These are phyloP conservation scores for Helicoverpa assulta DNA, from an alignment of 2,888 invertebrate species.

Conservation along the genomic window DNA sequence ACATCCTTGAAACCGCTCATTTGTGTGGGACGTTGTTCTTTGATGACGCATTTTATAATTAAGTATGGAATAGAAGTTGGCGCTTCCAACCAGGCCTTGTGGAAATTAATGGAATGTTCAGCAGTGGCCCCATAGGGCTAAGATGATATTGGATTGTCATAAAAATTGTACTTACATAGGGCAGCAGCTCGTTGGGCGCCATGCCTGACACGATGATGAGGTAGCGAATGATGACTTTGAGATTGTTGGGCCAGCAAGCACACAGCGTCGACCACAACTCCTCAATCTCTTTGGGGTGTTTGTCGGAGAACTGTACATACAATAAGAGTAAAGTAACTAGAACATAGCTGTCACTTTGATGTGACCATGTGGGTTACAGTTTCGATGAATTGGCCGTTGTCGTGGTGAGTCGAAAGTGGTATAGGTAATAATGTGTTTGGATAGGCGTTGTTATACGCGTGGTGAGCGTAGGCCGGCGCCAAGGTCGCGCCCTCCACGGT, in stretches of 20 bases:
- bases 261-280: conserved; percentile 99
- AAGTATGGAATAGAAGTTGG: too few relatives aligned
- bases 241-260: conserved; percentile 98
- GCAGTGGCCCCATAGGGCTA: too few relatives aligned
- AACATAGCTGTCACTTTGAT: conserved; percentile 25
- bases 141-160: too few relatives aligned
- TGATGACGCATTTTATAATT: too few relatives aligned
- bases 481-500: conserved; percentile 58
- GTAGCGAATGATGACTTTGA: conserved; percentile 98
- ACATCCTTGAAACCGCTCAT: too few relatives aligned
- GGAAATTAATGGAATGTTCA: too few relatives aligned
- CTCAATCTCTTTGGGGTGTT: conserved; percentile 98
- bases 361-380: conserved; percentile 13
- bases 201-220: conserved; percentile 98
- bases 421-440: conserved; percentile 56
- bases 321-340: neutral
- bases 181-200: conserved; percentile 98
- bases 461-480: conserved; percentile 46
- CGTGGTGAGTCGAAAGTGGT: conserved; percentile 11
- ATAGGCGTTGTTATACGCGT: conserved; percentile 32
- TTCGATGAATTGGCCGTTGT: conserved; percentile 3
- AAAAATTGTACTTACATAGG: conserved; percentile 93
- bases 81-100: too few relatives aligned
- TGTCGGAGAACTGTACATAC: conserved; percentile 95
- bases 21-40: too few relatives aligned